phyloP scores from a whole-genome alignment of 2,797 vertebrate genomes.

The Sus cebifrons region DNA sequence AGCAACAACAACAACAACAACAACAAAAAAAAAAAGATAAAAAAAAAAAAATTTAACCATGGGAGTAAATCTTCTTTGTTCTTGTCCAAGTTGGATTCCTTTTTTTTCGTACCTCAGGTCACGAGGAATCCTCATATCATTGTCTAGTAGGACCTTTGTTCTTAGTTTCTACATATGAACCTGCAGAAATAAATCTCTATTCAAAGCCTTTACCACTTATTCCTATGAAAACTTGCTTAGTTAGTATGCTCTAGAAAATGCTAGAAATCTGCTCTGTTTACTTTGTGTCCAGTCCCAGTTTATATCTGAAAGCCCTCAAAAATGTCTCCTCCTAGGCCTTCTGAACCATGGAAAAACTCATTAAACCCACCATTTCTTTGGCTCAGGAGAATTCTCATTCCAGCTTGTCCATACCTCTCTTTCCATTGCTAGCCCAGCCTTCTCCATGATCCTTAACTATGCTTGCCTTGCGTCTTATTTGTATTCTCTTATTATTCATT shows the following conservation, averaged over 20 bases:
- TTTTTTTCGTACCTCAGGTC: background rate
- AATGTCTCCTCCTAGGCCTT: background rate
- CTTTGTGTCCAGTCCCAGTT: background rate
- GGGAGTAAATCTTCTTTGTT: background rate
- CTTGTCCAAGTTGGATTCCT: background rate
- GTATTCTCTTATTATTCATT: background rate
- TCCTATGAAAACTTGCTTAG: background rate
- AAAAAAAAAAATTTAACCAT: no score
- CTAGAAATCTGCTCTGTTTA: background rate
- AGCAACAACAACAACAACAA: no score
- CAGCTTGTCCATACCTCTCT: fast-evolving
- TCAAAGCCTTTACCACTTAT: background rate
- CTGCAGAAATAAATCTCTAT: background rate
- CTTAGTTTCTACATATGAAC: background rate
- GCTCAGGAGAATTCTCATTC: background rate
- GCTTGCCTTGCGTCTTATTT: constrained; percentile 7
- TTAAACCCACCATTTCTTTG: background rate
- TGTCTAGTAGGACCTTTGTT: background rate
- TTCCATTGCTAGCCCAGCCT: background rate
- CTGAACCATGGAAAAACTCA: background rate
- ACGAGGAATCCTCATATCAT: background rate
- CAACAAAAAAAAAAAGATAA: no score
- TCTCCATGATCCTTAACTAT: background rate
- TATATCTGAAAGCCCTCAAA: background rate
- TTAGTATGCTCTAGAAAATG: background rate